Conservation (phyloP, 2,113 vertebrate genomes). For the Strix uralensis region DNA sequence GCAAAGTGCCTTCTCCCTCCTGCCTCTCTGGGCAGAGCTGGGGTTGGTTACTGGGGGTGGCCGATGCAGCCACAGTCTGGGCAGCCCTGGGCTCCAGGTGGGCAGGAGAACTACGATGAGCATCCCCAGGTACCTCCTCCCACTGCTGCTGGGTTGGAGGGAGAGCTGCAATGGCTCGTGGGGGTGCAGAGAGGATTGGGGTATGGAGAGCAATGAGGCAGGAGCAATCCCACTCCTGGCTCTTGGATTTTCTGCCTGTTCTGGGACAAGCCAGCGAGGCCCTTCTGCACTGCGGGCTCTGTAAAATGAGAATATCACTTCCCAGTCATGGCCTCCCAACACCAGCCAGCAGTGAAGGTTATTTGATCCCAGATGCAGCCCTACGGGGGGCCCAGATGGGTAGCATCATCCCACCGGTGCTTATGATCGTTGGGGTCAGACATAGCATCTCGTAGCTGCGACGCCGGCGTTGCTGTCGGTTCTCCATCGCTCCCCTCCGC, state of each 20-base stretch:
- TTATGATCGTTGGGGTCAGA: rapidly evolving
- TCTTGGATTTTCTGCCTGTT: not conserved
- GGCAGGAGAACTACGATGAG: not conserved
- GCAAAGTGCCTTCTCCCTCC: not conserved
- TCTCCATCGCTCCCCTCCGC: not conserved
- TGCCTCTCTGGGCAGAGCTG: too few species aligned
- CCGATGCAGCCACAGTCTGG: not conserved
- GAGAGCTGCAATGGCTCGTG: not conserved
- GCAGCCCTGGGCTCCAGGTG: not conserved
- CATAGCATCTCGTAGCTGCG: not conserved
- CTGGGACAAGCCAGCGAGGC: not conserved
- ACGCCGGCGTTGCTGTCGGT: rapidly evolving
- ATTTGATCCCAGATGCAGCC: not conserved
- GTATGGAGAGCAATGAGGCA: not conserved
- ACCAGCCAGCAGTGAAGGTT: not conserved
- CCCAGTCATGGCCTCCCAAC: not conserved
- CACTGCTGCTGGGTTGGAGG: not conserved
- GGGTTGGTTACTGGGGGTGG: not conserved
- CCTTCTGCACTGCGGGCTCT: not conserved
- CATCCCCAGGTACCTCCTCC: not conserved
- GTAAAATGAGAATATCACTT: not conserved
- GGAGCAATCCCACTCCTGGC: not conserved
- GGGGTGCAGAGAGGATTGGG: not conserved
- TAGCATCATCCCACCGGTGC: not conserved
- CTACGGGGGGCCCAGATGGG: rapidly evolving